Evolutionary conservation across 1,140 invertebrate species (phyloP).

Genomic region (Cataglyphis hispanica): DNA sequence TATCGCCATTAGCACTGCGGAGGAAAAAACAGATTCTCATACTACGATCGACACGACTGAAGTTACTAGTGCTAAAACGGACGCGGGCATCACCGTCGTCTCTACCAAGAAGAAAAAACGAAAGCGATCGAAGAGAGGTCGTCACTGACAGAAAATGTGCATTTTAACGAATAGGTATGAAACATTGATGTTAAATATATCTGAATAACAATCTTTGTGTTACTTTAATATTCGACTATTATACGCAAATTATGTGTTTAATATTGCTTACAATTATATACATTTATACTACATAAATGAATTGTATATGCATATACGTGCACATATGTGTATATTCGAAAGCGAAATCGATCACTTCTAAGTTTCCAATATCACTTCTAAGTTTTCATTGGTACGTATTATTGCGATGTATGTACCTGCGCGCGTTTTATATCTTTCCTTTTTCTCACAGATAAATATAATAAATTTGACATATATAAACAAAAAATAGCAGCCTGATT

Average conservation of each 20-base stretch:
- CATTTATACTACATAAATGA: constrained; percentile 30
- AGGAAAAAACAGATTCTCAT: constrained; percentile 77
- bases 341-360: neutral
- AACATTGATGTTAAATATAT: constrained; percentile 50
- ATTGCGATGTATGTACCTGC: neutral
- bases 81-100: constrained; percentile 80
- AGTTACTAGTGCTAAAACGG: constrained; percentile 76
- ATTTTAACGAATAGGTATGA: constrained; percentile 35
- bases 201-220: constrained; percentile 24
- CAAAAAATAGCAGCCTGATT: neutral
- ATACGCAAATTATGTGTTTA: constrained; percentile 40
- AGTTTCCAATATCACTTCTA: neutral
- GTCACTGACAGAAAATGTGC: constrained; percentile 75
- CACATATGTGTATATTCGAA: neutral
- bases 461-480: constrained; percentile 13
- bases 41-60: constrained; percentile 78
- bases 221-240: constrained; percentile 35
- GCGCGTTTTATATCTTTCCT: neutral
- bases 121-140: constrained; percentile 83
- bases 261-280: constrained; percentile 5
- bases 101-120: constrained; percentile 84
- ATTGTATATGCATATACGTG: constrained; percentile 3
- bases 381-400: neutral
- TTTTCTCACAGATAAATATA: constrained; percentile 6
- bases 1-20: constrained; percentile 75